Conservation (phyloP, 1,140 invertebrate genomes). For the Babylonia areolata region DNA sequence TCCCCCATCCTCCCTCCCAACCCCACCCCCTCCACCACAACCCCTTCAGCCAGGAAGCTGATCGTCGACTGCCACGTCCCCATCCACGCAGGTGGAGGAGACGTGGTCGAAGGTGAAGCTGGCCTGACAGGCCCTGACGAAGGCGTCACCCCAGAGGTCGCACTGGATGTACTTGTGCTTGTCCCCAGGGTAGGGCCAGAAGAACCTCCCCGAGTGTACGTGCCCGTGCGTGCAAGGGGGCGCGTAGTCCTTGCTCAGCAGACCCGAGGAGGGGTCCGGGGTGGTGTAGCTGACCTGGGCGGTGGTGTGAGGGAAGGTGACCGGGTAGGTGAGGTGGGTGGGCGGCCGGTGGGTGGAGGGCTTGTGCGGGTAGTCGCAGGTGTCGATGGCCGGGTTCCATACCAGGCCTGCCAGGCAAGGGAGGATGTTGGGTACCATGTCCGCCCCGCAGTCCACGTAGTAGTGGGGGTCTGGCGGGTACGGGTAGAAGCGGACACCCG, state of each 20-base stretch:
- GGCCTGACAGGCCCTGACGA: conserved; percentile 29
- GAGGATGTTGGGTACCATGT: neutral
- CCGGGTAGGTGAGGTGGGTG: neutral
- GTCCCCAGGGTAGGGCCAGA: conserved; percentile 35
- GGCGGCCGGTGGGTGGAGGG: neutral
- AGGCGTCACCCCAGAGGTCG: conserved; percentile 42
- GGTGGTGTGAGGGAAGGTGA: neutral
- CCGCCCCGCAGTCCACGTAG: neutral
- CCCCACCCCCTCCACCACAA: no score
- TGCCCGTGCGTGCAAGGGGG: neutral
- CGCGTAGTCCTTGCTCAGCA: neutral
- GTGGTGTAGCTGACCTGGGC: neutral
- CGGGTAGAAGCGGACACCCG: neutral
- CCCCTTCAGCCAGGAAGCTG: no score
- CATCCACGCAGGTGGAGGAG: conserved; percentile 29
- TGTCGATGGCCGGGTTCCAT: neutral
- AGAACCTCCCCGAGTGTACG: neutral
- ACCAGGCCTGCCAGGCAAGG: neutral
- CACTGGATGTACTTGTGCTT: conserved; percentile 53
- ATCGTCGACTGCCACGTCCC: neutral
- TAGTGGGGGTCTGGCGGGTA: conserved; percentile 7
- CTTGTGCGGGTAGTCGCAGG: neutral
- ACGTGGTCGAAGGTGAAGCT: conserved; percentile 31
- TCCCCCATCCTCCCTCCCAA: no score
- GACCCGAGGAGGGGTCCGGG: neutral